Percentiles rank a stretch among this genome's conserved stretches.
Evolutionary conservation across 2,797 vertebrate genomes (phyloP).

Genomic region (Mionectes olivaceus): DNA sequence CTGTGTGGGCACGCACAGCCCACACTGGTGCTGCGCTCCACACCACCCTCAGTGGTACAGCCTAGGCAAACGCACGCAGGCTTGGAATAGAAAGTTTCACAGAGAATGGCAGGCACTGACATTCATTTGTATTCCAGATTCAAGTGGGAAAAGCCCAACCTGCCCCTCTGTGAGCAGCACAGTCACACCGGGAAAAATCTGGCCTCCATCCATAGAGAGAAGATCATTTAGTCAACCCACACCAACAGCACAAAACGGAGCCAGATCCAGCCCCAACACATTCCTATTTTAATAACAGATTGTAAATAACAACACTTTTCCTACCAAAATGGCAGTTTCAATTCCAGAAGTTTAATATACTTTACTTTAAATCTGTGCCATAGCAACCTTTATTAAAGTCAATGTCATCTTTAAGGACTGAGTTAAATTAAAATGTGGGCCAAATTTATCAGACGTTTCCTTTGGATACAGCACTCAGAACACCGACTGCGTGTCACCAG

Average conservation of each 20-base stretch:
- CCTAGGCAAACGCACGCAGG: neutral
- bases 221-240: neutral
- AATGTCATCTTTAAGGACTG: slow-evolving; percentile 28
- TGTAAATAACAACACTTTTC: neutral
- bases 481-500: neutral
- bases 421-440: slow-evolving; percentile 38
- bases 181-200: neutral
- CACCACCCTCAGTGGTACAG: neutral
- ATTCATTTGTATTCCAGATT: neutral
- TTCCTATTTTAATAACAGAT: neutral
- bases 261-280: neutral
- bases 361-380: slow-evolving; percentile 40
- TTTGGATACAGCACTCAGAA: neutral
- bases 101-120: neutral
- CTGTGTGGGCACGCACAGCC: neutral
- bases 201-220: neutral
- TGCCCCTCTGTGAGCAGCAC: neutral
- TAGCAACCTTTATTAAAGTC: slow-evolving; percentile 25
- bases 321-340: neutral
- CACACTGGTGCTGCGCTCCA: neutral
- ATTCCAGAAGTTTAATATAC: neutral
- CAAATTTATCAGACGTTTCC: neutral
- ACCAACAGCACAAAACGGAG: neutral
- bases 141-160: neutral
- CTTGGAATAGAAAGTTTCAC: neutral